Evolutionary conservation across 2,888 invertebrate species (phyloP), one percentile per base, ranked within the genome.

Genomic region (Scrobipalpa costella): DNA sequence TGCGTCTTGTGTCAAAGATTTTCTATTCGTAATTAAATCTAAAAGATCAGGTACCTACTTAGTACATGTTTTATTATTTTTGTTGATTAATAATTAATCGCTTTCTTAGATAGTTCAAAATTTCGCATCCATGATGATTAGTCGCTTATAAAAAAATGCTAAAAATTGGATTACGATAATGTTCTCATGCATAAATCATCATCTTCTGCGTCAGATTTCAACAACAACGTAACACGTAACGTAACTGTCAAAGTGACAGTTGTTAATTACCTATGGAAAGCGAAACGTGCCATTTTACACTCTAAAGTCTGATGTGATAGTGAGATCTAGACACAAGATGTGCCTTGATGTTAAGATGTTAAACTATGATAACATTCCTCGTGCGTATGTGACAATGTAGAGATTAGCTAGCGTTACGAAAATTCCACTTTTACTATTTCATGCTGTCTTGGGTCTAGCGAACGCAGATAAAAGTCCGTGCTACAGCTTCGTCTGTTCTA

Each of bases 221-320:
- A 33, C 55, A 55, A 11, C 27, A n/a, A 1, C 21, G 11, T 7
- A 8, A 9, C 19, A 50, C 50, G 57, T 38, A 15, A 70, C 68
- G 64, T 67, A 65, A 67, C 64, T 65, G 63, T 66, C 67, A 67
- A 65, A 67, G n/a, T 67, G 63, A 66, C 68, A 67, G 63, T 64
- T 63, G 66, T 66, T 71, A 69, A 69, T 71, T n/a, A n/a, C n/a
- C n/a, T 69, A 68, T 64, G 69, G 71, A 74, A 74, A 74, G 75
- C 72, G 74, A 75, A 74, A 75, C 66, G 63, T 68, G 67, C 64
- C 66, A 64, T 68, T 73, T 70, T 55, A 55, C 55, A 55, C 55
- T 21, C 17, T 47, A 21, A 40, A 17, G 50, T 55, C n/a, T 33
- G 55, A 6, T n/a, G 33, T 40, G 27, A 52, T 52, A 21, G 52